Base-by-base conservation (phyloP, 2,888 invertebrate genomes). In the Beris morrisii region DNA sequence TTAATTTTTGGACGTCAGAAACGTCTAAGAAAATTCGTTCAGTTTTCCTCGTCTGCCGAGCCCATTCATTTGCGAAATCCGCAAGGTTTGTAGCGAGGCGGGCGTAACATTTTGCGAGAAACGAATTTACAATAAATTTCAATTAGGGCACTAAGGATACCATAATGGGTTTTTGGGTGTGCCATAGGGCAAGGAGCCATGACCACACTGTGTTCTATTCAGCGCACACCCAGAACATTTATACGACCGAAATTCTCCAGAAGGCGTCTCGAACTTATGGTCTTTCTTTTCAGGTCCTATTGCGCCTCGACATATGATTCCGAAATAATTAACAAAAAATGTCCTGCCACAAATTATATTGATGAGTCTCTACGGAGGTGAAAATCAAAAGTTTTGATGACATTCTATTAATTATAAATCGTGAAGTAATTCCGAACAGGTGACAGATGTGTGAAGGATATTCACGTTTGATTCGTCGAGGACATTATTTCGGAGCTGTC, bases 61-160 rank as follows among this genome's bases (percentile, higher is more conserved):
- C 30, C 58, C 48, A 30, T 59, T 59, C 58, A 59, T 59, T 46
- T 46, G 30, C 12, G 30, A 59, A 59, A 48, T n/a, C 48, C 48
- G 31, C 44, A 56, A 56, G 38, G 44, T 46, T 46, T n/a, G 28
- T 13, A 9, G 5, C 38, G 38, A 9, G 31, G 31, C 30, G 32
- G 6, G 30, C 53, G 28, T 52, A 52, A 53, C 52, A 46, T 45
- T 43, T 45, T 58, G 50, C 32, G 46, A 32, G 15, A 58, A 54
- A 52, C 45, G 56, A 64, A 67, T 67, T 64, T 64, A 45, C 64
- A 64, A 63, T 67, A 67, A 67, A 67, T 67, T 67, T 67, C 67
- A 67, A 67, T 67, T 67, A 67, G 46, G 58, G 38, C 64, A 38
- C 31, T 52, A 54, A 57, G 67, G 52, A 63, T 56, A 28, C 57